Base-by-base conservation (phyloP, 2,113 vertebrate species). In the Zosterops pallidus region DNA sequence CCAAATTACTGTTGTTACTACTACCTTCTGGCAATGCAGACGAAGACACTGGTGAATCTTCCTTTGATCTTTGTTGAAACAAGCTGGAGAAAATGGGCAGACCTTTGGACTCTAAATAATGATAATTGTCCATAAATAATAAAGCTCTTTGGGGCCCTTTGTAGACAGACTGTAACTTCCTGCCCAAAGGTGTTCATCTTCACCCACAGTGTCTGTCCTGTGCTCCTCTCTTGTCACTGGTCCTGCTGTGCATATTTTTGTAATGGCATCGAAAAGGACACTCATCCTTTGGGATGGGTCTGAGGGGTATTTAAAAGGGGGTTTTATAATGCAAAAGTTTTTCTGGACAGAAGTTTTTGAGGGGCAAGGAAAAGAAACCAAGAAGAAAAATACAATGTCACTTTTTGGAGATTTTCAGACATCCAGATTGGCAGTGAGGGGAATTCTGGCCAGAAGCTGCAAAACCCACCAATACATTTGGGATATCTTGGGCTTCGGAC, bases 51-150 rank as follows among this genome's bases (percentile, higher is more conserved):
- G 71, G 59, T 86, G 89, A 92, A 64, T 86, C 35, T 37, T 80
- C 71, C 83, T 95, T 93, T 95, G 68, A 93, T 93, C 83, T 94
- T 76, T 84, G 76, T 86, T 84, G 68, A 90, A 95, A 94, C n/a
- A 83, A 86, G 41, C 91, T 82, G 56, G 65, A 83, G 76, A 59
- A 91, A 89, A 89, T 81, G 80, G 52, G 64, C 64, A 91, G 80
- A 83, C 44, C 41, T 82, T 78, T 89, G 77, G 60, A 82, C 44
- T 78, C 80, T 89, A 75, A 89, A 71, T 75, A 89, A 75, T 64
- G 18, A 42, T 52, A 55, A 50, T 39, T 44, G 24, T 44, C 63
- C 64, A 44, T 83, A 90, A 95, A 90, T 89, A 86, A 93, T 42
- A 53, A 90, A 87, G 10, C 19, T 95, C 53, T 92, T 63, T 20